phyloP scores from a whole-genome alignment of 2,888 invertebrate species.

The Euplagia quadripunctaria region DNA sequence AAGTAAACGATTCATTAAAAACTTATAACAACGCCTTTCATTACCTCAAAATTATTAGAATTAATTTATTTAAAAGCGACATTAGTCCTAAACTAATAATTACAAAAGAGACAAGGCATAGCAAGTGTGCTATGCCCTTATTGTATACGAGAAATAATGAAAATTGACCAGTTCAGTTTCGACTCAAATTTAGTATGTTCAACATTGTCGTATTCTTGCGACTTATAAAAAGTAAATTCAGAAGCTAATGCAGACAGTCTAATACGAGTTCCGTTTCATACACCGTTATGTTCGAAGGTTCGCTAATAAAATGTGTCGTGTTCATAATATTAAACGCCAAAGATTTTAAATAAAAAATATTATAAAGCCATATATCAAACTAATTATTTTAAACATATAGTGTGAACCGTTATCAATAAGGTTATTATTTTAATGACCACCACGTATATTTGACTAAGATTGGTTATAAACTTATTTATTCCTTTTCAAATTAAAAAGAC shows the following conservation, averaged over 20 bases:
- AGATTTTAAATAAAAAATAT: background rate
- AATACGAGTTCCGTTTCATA: background rate
- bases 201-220: background rate
- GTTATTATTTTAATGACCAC: background rate
- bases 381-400: conserved; percentile 10
- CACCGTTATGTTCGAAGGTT: conserved; percentile 14
- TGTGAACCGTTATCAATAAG: conserved; percentile 3
- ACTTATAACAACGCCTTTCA: too few relatives aligned
- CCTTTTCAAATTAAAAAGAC: background rate
- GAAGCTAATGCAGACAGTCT: background rate
- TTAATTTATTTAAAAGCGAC: too few relatives aligned
- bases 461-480: background rate
- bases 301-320: conserved; percentile 5
- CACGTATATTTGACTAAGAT: background rate
- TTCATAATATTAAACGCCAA: background rate
- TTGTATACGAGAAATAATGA: too few relatives aligned
- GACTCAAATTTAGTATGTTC: background rate
- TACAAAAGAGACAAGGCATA: too few relatives aligned
- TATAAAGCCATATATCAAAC: conserved; percentile 13
- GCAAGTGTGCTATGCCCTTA: too few relatives aligned
- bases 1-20: too few relatives aligned
- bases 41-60: too few relatives aligned
- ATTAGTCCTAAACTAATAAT: too few relatives aligned
- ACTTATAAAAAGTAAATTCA: background rate
- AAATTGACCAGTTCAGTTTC: background rate